Evolutionary conservation across 2,888 invertebrate genomes (phyloP), one percentile per base, ranked within the genome.

Genomic region (Clanis bilineata): DNA sequence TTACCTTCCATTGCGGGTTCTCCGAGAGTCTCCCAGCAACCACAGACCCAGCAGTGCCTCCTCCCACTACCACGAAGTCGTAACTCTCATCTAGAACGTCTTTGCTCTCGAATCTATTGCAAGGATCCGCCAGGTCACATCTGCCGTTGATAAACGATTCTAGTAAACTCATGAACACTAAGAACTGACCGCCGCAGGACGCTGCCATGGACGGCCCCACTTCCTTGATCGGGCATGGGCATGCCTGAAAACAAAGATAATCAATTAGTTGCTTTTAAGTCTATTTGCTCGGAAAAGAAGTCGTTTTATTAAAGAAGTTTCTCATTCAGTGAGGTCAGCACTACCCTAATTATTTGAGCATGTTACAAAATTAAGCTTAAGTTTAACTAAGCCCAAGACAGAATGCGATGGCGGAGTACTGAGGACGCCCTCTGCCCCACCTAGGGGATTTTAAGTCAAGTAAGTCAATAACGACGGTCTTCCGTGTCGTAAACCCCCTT

Each of bases 51-150:
- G 94, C 94, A 2, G 95, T 93, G 0, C 95, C 95, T 2, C 94
- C 95, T 0, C 95, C 95, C 10, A 94, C 85, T 5, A 95, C 94
- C 32, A 95, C 93, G 71, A 95, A 95, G 75, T 95, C 95, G 67
- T 95, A 95, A 58, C 85, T 91, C 0, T 86, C 77, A 58, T 94
- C 93, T 2, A 76, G 73, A 0, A 75, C 74, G 1, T 84, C 77
- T 57, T 71, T 79, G 6, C 93, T 93, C 10, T 61, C 74, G 4
- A 95, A 90, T 51, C 95, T 86, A 61, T 93, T 89, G 78, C 95
- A 95, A 0, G 94, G 93, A 67, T 94, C 94, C 0, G 93, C 90
- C 41, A 94, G 77, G 68, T 92, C 92, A 56, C 94, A 94, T 57
- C 93, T 86, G 0, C 93, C 93, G 64, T 93, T 92, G 60, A 95